Base-by-base conservation (phyloP, 2,113 vertebrate species). In the Forbesichthys papilliferus region DNA sequence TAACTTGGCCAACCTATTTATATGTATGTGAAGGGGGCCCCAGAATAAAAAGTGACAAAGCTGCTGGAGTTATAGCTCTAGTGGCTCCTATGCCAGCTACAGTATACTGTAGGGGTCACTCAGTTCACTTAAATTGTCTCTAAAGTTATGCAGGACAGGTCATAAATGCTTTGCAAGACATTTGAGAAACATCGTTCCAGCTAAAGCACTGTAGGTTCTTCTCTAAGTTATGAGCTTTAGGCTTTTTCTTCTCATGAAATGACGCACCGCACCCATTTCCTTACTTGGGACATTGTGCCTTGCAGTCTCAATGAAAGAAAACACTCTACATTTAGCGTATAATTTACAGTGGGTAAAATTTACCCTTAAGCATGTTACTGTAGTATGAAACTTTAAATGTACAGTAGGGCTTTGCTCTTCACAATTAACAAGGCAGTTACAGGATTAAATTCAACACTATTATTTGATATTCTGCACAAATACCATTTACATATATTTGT, bases 271-370 rank as follows among this genome's bases (percentile, higher is more conserved):
- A 16, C 13, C 13, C 13, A 57, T 57, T 57, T 57, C 49, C 57
- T 48, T 48, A 57, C 33, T 66, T 68, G 63, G 73, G 63, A 74
- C 48, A 51, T 68, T 61, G 66, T 61, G 52, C 73, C 55, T 79
- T 79, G 69, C 67, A 67, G 62, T 69, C 72, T 57, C 53, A 76
- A 64, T 71, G 53, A 54, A 80, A 72, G 69, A 63, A 81, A 81
- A 64, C 18, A 11, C 11, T 61, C 52, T 46, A 58, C n/a, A 56
- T 51, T 61, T 55, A 18, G 13, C 57, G 9, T 27, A 11, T 7
- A 42, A 42, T 42, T 42, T 8, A 42, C 36, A 42, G 36, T 61
- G 48, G 56, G n/a, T 10, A 53, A 18, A 55, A 5, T 20, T 52
- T 18, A 66, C 14, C 61, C 57, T 13, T 13, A 61, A 36, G 18